Conservation (phyloP, 2,797 vertebrate genomes). For the Limosa lapponica region DNA sequence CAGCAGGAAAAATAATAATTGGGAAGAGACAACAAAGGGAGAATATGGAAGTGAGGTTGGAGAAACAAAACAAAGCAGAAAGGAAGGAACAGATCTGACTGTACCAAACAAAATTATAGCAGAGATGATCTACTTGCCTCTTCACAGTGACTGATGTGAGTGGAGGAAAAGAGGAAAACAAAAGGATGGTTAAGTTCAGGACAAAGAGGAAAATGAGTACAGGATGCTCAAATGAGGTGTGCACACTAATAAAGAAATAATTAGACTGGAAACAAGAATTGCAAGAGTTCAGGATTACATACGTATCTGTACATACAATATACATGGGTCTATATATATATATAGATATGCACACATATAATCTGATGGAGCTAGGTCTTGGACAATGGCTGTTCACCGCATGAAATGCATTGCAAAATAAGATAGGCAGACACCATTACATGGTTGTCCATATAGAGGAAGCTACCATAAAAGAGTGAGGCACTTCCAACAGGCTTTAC, state of each 20-base stretch:
- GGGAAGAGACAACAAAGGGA: not conserved
- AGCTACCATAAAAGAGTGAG: not conserved
- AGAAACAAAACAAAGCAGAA: not conserved
- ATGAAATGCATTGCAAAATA: not conserved
- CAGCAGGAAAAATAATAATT: not conserved
- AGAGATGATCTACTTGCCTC: not conserved
- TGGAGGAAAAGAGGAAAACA: not conserved
- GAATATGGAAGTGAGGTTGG: not conserved
- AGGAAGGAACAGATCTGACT: not conserved
- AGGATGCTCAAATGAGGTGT: not conserved
- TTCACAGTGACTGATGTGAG: not conserved
- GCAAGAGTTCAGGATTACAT: not conserved
- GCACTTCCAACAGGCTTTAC: not conserved
- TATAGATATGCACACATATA: not conserved
- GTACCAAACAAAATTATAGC: not conserved
- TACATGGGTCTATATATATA: not conserved
- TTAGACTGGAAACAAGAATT: not conserved
- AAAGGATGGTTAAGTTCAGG: not conserved
- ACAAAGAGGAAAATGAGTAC: not conserved
- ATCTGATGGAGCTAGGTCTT: not conserved
- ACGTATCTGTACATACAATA: not conserved
- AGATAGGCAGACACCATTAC: not conserved
- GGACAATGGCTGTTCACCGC: not conserved
- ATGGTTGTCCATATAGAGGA: not conserved
- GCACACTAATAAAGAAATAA: not conserved